These are phyloP conservation scores for Leptinotarsa tumamoca DNA, from an alignment of 2,888 invertebrate genomes.

Conservation along the genomic window DNA sequence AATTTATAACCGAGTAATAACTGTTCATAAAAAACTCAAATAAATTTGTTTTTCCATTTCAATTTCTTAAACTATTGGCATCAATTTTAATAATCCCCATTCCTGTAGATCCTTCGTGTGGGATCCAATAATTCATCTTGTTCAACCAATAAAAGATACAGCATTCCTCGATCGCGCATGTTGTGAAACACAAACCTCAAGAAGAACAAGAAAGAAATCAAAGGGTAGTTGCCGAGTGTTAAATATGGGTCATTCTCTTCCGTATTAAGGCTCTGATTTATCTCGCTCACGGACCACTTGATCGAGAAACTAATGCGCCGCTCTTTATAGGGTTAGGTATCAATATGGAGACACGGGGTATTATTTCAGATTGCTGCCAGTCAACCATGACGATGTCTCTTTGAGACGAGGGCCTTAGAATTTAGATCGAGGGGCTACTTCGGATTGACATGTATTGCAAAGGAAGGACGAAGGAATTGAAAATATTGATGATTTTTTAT, in stretches of 20 bases:
- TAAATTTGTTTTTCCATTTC: not conserved
- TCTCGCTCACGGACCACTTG: constrained; percentile 43
- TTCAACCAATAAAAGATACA: constrained; percentile 61
- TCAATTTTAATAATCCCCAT: not conserved
- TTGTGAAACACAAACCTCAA: constrained; percentile 42
- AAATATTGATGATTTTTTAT: too few relatives aligned
- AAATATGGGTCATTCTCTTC: constrained; percentile 56
- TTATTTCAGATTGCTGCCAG: constrained; percentile 41
- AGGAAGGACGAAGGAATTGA: too few relatives aligned
- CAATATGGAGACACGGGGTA: constrained; percentile 38
- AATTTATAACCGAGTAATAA: too few relatives aligned
- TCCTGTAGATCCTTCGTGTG: constrained; percentile 43
- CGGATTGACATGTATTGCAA: not conserved
- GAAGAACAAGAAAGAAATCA: constrained; percentile 47
- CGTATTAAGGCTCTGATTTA: constrained; percentile 53
- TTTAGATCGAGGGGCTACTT: constrained; percentile 20
- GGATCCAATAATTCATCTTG: constrained; percentile 54
- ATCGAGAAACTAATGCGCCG: constrained; percentile 41
- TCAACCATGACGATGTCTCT: constrained; percentile 37
- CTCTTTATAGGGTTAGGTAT: constrained; percentile 44
- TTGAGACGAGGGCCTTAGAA: constrained; percentile 21
- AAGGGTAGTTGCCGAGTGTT: constrained; percentile 59
- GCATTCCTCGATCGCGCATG: constrained; percentile 52
- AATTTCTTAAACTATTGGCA: not conserved
- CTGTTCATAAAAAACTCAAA: not conserved